Percentiles rank a stretch among this genome's conserved stretches.
phyloP scores from a whole-genome alignment of 2,113 vertebrate species.

The Ptilorrhoa leucosticta region DNA sequence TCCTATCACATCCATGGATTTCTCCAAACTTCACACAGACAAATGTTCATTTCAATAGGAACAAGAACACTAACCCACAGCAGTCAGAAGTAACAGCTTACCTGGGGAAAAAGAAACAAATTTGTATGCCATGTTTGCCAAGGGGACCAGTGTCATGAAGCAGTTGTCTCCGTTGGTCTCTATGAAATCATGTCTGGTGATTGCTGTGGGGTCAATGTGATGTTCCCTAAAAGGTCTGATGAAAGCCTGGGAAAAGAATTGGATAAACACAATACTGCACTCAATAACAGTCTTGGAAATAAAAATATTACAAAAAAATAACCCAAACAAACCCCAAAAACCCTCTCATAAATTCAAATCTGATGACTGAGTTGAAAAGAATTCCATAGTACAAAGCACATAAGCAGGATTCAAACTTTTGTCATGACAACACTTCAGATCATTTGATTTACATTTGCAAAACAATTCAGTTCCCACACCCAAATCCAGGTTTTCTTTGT shows the following conservation, averaged over 20 bases:
- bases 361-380: not conserved
- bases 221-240: slow-evolving; percentile 97
- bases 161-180: slow-evolving; percentile 99
- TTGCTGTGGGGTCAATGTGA: slow-evolving; percentile 97
- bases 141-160: slow-evolving; percentile 87
- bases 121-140: slow-evolving; percentile 92
- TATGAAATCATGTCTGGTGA: slow-evolving; percentile 96
- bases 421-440: not conserved
- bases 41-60: not conserved
- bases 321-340: accelerated
- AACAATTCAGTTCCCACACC: not conserved
- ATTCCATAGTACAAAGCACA: not conserved
- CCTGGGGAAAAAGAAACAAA: slow-evolving; percentile 85
- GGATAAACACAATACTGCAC: not conserved
- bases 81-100: slow-evolving; percentile 40
- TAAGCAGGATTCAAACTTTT: not conserved
- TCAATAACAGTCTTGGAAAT: not conserved
- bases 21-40: not conserved
- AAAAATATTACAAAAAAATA: not conserved
- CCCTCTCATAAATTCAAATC: not conserved
- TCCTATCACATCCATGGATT: not conserved
- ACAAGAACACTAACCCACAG: not conserved
- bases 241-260: slow-evolving; percentile 80
- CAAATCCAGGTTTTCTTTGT: not conserved
- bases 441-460: not conserved